Percentiles rank a stretch among this genome's conserved stretches.
Evolutionary conservation across 2,797 vertebrate genomes (phyloP).

Genomic region (Prunella strophiata): DNA sequence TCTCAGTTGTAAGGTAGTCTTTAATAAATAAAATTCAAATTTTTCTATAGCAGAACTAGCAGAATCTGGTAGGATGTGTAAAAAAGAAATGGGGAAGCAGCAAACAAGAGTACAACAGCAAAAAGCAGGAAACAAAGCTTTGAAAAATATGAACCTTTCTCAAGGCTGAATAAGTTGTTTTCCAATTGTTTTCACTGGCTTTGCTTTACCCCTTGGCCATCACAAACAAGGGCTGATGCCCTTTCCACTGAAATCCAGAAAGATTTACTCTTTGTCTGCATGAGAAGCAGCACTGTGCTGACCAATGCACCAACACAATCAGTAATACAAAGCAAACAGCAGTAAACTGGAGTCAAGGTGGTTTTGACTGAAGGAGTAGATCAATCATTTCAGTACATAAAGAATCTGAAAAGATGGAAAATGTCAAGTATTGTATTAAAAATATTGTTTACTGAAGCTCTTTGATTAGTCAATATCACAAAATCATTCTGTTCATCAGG

Average conservation of each 20-base stretch:
- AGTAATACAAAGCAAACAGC: background rate
- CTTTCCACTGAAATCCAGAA: background rate
- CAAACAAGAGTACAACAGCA: background rate
- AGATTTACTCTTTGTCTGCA: background rate
- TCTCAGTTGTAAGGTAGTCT: background rate
- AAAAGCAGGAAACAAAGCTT: background rate
- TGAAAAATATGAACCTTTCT: background rate
- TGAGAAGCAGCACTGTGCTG: background rate
- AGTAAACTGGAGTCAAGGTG: background rate
- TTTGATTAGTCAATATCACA: background rate
- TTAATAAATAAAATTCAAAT: slow-evolving; percentile 29
- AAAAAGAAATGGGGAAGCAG: background rate
- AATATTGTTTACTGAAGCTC: background rate
- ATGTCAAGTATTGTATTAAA: background rate
- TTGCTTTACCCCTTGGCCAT: background rate
- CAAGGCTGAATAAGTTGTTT: background rate
- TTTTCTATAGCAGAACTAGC: background rate
- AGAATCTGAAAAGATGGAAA: background rate
- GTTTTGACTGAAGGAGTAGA: background rate
- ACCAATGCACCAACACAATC: background rate
- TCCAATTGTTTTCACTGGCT: background rate
- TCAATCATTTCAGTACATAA: background rate
- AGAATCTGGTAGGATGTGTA: background rate
- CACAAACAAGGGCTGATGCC: background rate
- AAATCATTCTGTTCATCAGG: background rate